Conservation (phyloP, 23 tunicate species). For the Halocynthia roretzi region DNA sequence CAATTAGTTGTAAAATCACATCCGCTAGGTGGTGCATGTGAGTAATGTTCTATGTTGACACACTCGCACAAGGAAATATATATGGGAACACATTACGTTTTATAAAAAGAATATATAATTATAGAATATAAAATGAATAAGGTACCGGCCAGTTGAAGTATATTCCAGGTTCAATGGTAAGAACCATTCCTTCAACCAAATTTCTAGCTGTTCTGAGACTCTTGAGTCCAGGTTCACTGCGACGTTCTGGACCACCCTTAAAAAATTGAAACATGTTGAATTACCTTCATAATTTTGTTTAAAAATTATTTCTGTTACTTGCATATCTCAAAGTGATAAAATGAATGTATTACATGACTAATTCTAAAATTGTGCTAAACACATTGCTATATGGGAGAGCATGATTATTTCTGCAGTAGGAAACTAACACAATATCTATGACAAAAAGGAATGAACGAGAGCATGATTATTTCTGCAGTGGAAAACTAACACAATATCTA, state of each 20-base stretch:
- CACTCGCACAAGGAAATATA: not conserved
- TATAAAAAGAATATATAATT: not conserved
- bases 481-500: too few relatives aligned
- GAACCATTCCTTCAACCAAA: constrained; percentile 84
- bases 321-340: too few relatives aligned
- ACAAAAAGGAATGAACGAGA: too few relatives aligned
- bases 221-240: constrained; percentile 57
- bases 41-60: not conserved
- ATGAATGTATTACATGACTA: too few relatives aligned
- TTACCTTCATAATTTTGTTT: not conserved
- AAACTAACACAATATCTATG: too few relatives aligned
- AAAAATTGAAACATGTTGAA: not conserved
- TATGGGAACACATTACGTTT: not conserved
- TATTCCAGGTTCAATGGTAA: constrained; percentile 92
- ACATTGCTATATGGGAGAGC: too few relatives aligned
- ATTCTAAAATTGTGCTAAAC: too few relatives aligned
- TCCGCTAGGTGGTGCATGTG: too few relatives aligned
- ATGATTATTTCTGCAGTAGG: too few relatives aligned
- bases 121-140: not conserved
- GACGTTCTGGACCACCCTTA: constrained; percentile 70
- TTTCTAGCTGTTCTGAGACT: constrained; percentile 83
- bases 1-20: too few relatives aligned
- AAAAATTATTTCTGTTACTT: not conserved
- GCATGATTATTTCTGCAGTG: too few relatives aligned
- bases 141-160: constrained; percentile 92